Percentiles rank a stretch among this genome's conserved stretches.
Evolutionary conservation across 2,113 vertebrate species (phyloP).

Genomic region (Gavia stellata): DNA sequence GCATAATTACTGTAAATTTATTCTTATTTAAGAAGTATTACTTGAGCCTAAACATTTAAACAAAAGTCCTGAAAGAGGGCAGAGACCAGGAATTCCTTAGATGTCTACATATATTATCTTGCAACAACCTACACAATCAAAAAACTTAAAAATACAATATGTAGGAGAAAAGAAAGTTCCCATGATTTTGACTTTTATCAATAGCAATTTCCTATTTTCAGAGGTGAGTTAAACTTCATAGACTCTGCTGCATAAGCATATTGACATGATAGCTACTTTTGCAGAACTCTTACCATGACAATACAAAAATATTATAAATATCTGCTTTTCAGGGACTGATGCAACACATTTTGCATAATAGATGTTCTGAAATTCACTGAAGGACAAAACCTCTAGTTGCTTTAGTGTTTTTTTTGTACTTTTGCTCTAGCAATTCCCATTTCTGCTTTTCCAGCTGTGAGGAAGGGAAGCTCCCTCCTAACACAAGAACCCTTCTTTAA

Average conservation of each 20-base stretch:
- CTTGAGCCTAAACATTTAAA: background rate
- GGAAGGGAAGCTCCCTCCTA: background rate
- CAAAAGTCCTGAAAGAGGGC: background rate
- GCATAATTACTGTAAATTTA: background rate
- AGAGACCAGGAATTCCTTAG: background rate
- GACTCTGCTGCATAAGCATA: background rate
- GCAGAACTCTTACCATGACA: background rate
- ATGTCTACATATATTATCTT: background rate
- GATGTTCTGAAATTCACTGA: background rate
- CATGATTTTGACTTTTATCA: background rate
- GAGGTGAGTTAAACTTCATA: background rate
- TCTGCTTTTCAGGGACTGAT: background rate
- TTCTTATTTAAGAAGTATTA: background rate
- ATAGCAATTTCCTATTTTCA: background rate
- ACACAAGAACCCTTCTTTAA: background rate
- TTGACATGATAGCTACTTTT: constrained; percentile 1
- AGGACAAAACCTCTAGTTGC: background rate
- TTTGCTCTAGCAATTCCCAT: background rate
- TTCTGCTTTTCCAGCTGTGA: background rate
- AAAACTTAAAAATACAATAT: background rate
- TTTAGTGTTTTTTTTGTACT: background rate
- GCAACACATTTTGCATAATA: background rate
- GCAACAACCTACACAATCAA: background rate
- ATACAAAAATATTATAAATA: background rate
- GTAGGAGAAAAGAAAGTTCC: background rate